phyloP scores from a whole-genome alignment of 2,113 vertebrate genomes.

The Tapirus terrestris region DNA sequence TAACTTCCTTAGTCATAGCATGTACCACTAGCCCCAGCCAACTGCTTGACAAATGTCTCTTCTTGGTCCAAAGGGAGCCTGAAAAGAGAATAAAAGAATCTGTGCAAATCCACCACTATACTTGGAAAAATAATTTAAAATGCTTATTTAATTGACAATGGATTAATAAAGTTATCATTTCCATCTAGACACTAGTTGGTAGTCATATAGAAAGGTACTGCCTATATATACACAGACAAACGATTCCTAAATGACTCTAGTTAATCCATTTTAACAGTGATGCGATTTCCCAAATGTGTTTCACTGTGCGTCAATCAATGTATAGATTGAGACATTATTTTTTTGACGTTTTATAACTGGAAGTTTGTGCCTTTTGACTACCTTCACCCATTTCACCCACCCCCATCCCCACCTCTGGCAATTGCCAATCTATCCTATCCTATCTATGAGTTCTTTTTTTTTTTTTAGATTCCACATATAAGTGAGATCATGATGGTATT shows the following conservation, averaged over 20 bases:
- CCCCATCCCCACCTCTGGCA: background rate
- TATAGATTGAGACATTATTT: background rate
- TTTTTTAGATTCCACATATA: background rate
- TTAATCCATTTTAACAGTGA: background rate
- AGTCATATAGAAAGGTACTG: background rate
- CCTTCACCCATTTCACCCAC: background rate
- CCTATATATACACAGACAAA: background rate
- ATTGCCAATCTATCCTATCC: background rate
- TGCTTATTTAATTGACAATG: background rate
- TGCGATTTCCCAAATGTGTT: slow-evolving; percentile 4
- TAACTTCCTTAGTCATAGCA: slow-evolving; percentile 39
- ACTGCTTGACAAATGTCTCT: slow-evolving; percentile 28
- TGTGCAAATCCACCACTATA: background rate
- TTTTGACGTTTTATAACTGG: background rate
- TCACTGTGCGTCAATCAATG: slow-evolving; percentile 20
- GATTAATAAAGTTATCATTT: slow-evolving; percentile 4
- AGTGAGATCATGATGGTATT: background rate
- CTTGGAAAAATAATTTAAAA: slow-evolving; percentile 39
- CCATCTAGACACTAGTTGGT: background rate
- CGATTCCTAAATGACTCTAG: background rate
- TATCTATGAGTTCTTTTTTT: background rate
- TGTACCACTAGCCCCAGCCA: background rate
- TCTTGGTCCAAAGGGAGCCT: background rate
- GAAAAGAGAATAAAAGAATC: slow-evolving; percentile 50
- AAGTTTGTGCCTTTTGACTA: background rate